Base-by-base conservation (phyloP, 2,113 vertebrate species). In the Nettapus auritus region DNA sequence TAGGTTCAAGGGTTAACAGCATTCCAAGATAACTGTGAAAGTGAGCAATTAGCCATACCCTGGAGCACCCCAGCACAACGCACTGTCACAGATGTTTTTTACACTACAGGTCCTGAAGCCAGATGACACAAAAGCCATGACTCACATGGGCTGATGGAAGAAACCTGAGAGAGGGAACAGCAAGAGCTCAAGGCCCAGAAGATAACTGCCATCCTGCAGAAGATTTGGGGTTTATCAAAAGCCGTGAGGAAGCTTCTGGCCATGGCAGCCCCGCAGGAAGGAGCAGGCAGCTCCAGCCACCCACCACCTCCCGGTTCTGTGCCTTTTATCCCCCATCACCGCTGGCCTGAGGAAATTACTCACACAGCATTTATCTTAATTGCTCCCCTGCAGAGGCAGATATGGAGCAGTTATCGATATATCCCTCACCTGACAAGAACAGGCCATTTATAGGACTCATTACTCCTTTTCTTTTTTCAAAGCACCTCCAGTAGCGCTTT, bases 241-340 rank as follows among this genome's bases (percentile, higher is more conserved):
- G 33, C 31, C 48, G 34, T 33, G 21, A 52, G 17, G 5, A 8
- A 63, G 56, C 8, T 3, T 14, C 76, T n/a, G 60, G 7, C 60
- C 40, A 9, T 2, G 3, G 38, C 15, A 82, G 52, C 16, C 31
- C 70, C 13, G 6, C 19, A 29, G 22, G 25, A 25, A 33, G 8
- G 33, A 62, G 14, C 6, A 29, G 64, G 55, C 4, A 33, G 52
- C 29, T 53, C 40, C 66, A 89, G 70, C 11, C 62, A 36, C 16
- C 52, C 79, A 19, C 15, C 26, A 13, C 33, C 26, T 48, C 59
- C 44, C 3, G 0, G 29, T 4, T 67, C 48, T 63, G 0, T 40
- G 42, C 59, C 46, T 55, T 94, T 77, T 80, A 60, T 77, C 80
- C 53, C 66, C 69, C 36, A 8, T 50, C 79, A 17, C 79, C 44